These are phyloP conservation scores for Torymus tubicola DNA, from an alignment of 2,888 invertebrate genomes.

Conservation along the genomic window DNA sequence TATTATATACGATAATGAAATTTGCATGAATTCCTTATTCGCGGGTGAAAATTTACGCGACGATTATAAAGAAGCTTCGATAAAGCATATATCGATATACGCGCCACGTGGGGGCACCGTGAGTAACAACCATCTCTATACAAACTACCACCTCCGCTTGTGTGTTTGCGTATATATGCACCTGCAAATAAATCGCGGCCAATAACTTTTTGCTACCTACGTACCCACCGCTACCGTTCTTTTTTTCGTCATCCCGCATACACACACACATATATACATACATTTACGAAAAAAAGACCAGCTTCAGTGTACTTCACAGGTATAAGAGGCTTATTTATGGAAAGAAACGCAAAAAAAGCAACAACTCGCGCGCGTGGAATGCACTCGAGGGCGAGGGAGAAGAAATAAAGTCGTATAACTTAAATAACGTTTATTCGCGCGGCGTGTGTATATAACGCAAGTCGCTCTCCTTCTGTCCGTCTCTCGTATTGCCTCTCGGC, in stretches of 20 bases:
- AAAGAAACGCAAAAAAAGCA: constrained; percentile 7
- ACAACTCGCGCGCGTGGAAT: constrained; percentile 17
- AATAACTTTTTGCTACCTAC: constrained; percentile 47
- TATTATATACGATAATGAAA: no score
- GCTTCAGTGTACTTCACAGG: constrained; percentile 40
- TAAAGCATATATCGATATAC: no score
- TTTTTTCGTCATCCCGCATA: constrained; percentile 11
- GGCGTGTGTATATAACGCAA: constrained; percentile 13
- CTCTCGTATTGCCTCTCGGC: constrained; percentile 24
- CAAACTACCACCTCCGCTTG: no score
- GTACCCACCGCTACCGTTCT: not conserved
- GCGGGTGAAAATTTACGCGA: no score
- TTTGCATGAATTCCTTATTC: no score
- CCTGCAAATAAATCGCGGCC: constrained; percentile 36
- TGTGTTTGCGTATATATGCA: not conserved
- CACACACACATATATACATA: not conserved
- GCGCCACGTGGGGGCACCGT: no score
- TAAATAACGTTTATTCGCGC: constrained; percentile 54
- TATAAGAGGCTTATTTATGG: constrained; percentile 48
- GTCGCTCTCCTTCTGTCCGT: no score
- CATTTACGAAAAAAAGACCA: not conserved
- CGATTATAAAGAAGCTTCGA: no score
- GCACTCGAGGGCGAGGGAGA: constrained; percentile 32
- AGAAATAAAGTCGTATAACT: constrained; percentile 53
- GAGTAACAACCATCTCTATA: no score